Evolutionary conservation across 2,113 vertebrate species (phyloP).

Genomic region (Urocolius indicus): DNA sequence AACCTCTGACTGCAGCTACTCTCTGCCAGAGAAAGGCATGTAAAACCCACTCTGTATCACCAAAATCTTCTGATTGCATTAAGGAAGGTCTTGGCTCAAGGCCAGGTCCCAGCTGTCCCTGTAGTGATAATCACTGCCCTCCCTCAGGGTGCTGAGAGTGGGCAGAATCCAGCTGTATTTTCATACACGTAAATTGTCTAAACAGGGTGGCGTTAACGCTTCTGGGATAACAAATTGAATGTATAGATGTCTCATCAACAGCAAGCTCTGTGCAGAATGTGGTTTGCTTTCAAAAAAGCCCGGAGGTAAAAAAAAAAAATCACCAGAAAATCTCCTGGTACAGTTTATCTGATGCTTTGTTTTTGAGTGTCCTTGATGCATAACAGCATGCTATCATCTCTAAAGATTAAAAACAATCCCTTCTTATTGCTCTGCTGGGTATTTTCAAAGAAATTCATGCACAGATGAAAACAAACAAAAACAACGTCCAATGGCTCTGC

Average conservation of each 20-base stretch:
- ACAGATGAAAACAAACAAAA: slow-evolving; percentile 59
- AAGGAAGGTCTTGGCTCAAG: slow-evolving; percentile 6
- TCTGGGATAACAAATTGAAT: background rate
- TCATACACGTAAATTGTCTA: background rate
- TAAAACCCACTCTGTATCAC: background rate
- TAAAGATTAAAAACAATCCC: slow-evolving; percentile 66
- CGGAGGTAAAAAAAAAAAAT: background rate
- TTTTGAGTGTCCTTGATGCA: slow-evolving; percentile 57
- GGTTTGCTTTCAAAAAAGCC: slow-evolving; percentile 28
- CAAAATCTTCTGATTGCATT: background rate
- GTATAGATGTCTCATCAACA: background rate
- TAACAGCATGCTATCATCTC: slow-evolving; percentile 54
- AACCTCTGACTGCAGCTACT: background rate
- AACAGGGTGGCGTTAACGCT: background rate
- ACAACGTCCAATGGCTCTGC: background rate
- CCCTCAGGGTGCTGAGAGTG: background rate
- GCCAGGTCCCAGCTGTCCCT: slow-evolving; percentile 47
- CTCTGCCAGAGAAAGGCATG: background rate
- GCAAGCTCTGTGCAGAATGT: background rate
- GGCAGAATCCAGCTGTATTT: slow-evolving; percentile 23
- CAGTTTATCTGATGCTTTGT: slow-evolving; percentile 47
- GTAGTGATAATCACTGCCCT: background rate
- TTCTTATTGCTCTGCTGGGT: slow-evolving; percentile 60
- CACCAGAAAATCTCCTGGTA: background rate
- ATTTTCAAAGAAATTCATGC: slow-evolving; percentile 60